Evolutionary conservation across 2,113 vertebrate species (phyloP).

Genomic region (Cyanoderma ruficeps): DNA sequence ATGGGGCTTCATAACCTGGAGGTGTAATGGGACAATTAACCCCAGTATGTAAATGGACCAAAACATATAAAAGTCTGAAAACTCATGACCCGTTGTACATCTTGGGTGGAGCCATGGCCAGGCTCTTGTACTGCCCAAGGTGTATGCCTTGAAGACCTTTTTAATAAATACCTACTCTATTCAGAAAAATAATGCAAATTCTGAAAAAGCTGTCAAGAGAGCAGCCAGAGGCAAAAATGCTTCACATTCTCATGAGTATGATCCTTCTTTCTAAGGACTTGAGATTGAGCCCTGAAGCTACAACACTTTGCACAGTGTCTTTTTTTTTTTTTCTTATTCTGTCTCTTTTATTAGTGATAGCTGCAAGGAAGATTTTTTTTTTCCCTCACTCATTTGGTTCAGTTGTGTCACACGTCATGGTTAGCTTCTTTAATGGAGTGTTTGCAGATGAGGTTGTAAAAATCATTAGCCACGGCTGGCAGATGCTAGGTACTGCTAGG

Average conservation of each 20-base stretch:
- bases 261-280: neutral
- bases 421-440: conserved; percentile 54
- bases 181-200: neutral
- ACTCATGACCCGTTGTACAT: fast-evolving
- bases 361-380: conserved; percentile 14
- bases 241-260: neutral
- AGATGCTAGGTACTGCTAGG: conserved; percentile 34
- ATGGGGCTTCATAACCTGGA: neutral
- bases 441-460: conserved; percentile 59
- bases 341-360: neutral
- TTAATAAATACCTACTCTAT: neutral
- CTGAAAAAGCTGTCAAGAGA: neutral
- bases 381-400: neutral
- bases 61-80: neutral
- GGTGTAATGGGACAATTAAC: neutral
- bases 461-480: conserved; percentile 17
- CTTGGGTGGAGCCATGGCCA: fast-evolving
- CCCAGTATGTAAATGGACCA: neutral
- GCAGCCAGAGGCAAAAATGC: neutral
- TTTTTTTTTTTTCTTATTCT: neutral
- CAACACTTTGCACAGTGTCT: neutral
- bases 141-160: neutral
- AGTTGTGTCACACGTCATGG: neutral
- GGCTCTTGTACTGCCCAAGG: neutral
- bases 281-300: neutral